These are phyloP conservation scores for Beaufortia kweichowensis DNA, from an alignment of 2,113 vertebrate species.

Conservation along the genomic window DNA sequence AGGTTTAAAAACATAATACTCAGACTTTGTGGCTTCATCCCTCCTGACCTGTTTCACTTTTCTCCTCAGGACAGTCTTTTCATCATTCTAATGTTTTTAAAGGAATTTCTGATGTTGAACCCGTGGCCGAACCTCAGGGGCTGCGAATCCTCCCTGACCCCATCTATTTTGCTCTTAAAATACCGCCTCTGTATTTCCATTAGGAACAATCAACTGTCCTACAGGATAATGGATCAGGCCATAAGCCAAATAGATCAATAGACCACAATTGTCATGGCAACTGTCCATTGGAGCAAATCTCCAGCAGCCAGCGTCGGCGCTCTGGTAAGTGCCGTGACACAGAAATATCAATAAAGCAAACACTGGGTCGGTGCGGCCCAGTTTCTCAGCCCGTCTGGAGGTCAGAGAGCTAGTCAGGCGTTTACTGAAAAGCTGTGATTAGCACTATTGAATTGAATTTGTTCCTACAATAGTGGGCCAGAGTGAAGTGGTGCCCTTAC, in stretches of 20 bases:
- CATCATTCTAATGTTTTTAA: conserved; percentile 61
- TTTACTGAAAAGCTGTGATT: conserved; percentile 43
- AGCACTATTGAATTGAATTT: conserved; percentile 47
- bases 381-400: background rate
- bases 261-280: conserved; percentile 48
- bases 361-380: background rate
- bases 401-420: conserved; percentile 23
- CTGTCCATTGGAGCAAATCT: conserved; percentile 36
- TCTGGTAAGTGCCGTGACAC: conserved; percentile 24
- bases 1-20: conserved; percentile 7
- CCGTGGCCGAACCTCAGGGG: conserved; percentile 42
- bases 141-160: conserved; percentile 23
- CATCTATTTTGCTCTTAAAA: conserved; percentile 62
- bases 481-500: conserved; percentile 39
- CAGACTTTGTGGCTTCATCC: background rate
- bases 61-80: conserved; percentile 63
- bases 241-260: conserved; percentile 51
- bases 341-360: conserved; percentile 50
- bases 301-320: background rate
- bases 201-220: conserved; percentile 50
- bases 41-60: conserved; percentile 47
- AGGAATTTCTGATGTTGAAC: conserved; percentile 43
- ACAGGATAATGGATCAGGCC: conserved; percentile 52
- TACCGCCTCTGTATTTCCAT: conserved; percentile 25
- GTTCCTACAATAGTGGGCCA: conserved; percentile 12